Conservation (phyloP, 64 coral and sea anemone genomes). For the Stylophora pistillata region DNA sequence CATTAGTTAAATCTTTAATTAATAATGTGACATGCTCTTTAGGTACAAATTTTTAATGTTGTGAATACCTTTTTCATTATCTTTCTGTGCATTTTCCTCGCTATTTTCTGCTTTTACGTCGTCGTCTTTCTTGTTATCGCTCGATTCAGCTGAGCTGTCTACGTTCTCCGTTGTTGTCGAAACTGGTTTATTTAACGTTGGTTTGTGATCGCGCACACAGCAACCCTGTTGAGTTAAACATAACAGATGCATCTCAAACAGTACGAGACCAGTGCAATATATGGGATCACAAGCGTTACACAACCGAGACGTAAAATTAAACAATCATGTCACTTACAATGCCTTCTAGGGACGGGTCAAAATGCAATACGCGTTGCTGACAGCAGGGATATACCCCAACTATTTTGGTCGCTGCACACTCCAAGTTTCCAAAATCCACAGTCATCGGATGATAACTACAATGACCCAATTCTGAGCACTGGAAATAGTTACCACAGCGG, state of each 20-base stretch:
- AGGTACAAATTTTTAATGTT: too few species aligned
- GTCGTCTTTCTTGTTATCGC: background rate
- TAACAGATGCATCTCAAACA: background rate
- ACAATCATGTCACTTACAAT: conserved; percentile 55
- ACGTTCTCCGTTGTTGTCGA: background rate
- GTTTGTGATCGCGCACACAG: conserved; percentile 43
- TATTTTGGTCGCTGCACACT: conserved; percentile 29
- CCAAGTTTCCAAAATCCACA: conserved; percentile 43
- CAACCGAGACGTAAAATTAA: background rate
- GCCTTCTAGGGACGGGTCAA: conserved; percentile 68
- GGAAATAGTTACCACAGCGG: conserved; percentile 80
- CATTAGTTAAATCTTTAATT: too few species aligned
- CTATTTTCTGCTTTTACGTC: background rate
- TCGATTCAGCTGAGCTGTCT: background rate
- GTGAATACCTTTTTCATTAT: background rate
- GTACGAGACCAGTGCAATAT: too few species aligned
- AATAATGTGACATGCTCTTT: too few species aligned
- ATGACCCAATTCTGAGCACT: conserved; percentile 82
- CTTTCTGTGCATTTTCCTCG: background rate
- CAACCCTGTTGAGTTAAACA: conserved; percentile 2
- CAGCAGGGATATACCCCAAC: conserved; percentile 91
- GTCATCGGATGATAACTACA: conserved; percentile 80
- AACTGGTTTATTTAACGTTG: background rate
- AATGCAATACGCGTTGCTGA: conserved; percentile 84
- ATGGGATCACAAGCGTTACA: too few species aligned